Base-by-base conservation (phyloP, 2,888 invertebrate genomes). In the Automeris io region DNA sequence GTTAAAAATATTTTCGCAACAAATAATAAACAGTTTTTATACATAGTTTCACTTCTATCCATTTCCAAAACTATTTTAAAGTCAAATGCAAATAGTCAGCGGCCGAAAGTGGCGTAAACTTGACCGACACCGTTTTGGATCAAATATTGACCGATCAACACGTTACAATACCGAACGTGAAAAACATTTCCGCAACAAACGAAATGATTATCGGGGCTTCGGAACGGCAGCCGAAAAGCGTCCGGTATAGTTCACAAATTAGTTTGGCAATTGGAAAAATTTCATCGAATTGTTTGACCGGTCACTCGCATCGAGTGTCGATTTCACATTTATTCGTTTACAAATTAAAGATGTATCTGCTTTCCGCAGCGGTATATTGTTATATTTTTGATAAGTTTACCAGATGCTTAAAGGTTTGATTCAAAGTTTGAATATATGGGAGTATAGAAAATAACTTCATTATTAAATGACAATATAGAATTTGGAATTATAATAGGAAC, bases 321-420 rank as follows among this genome's bases (percentile, higher is more conserved):
- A 80, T 82, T 83, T 80, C 79, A 82, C 79, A 82, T 82, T 83
- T 82, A 83, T 86, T 83, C 82, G 74, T 78, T 82, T 72, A 76
- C 81, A 79, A 79, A 82, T 82, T 83, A 78, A 83, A 87, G 77
- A 77, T 79, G 71, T 70, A 72, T 57, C 63, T 58, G 61, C 22
- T 22, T 33, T n/a, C 9, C 22, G 26, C 11, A 11, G 19, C 21
- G n/a, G 13, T 18, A 22, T 9, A 6, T 9, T 22, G 29, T n/a
- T n/a, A n/a, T n/a, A n/a, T n/a, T n/a, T n/a, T n/a, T n/a, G n/a
- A n/a, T n/a, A n/a, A n/a, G n/a, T n/a, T n/a, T n/a, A n/a, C n/a
- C n/a, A n/a, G n/a, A n/a, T n/a, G n/a, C n/a, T n/a, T n/a, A n/a
- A n/a, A n/a, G n/a, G n/a, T n/a, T n/a, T n/a, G n/a, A n/a, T n/a